Evolutionary conservation across 2,113 vertebrate genomes (phyloP).

Genomic region (Gobio gobio): DNA sequence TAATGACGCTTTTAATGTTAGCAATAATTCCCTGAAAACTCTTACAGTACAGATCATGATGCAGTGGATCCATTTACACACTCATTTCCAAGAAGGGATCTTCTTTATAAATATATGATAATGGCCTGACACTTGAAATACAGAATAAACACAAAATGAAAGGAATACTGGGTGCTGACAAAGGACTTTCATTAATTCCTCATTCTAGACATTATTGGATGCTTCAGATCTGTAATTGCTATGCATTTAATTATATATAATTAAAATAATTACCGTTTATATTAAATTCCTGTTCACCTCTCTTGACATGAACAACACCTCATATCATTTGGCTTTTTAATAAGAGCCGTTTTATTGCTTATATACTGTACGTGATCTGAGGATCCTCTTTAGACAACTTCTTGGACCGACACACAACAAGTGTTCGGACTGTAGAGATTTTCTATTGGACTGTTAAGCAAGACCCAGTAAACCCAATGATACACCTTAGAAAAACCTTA

Average conservation of each 20-base stretch:
- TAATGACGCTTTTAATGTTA: not conserved
- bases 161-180: not conserved
- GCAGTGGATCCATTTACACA: not conserved
- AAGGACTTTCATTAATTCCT: not conserved
- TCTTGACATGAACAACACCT: not conserved
- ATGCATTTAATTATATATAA: not conserved
- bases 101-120: not conserved
- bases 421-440: too few species aligned
- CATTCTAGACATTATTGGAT: too few species aligned
- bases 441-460: not conserved
- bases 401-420: too few species aligned
- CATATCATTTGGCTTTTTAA: not conserved
- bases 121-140: not conserved
- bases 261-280: not conserved
- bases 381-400: not conserved
- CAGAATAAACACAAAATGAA: not conserved
- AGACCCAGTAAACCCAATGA: too few species aligned
- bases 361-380: not conserved
- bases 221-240: not conserved
- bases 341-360: not conserved
- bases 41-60: not conserved
- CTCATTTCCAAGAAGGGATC: too few species aligned
- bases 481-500: not conserved
- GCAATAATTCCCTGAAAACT: not conserved
- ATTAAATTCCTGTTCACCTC: not conserved